Conservation (phyloP, 2,113 vertebrate genomes). For the Nothoprocta perdicaria region DNA sequence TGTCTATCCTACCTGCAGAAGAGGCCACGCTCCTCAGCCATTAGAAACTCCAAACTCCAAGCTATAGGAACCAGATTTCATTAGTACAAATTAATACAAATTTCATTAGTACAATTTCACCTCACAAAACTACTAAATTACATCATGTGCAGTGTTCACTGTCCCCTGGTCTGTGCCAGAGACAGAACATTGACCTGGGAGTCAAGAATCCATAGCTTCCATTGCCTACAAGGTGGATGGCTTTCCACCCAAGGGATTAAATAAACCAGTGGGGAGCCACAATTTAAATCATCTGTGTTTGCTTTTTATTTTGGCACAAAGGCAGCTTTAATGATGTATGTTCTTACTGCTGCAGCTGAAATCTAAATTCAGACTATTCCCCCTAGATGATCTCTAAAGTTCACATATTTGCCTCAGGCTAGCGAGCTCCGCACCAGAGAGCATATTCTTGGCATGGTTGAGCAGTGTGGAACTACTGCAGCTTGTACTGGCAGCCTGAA, state of each 20-base stretch:
- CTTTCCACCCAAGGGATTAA: conserved; percentile 66
- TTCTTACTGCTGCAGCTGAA: background rate
- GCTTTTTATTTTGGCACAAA: conserved; percentile 53
- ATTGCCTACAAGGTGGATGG: conserved; percentile 48
- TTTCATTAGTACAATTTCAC: background rate
- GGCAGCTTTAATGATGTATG: conserved; percentile 61
- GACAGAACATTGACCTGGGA: background rate
- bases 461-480: conserved; percentile 25
- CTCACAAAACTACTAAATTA: background rate
- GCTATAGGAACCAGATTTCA: background rate
- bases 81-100: background rate
- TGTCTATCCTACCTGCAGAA: background rate
- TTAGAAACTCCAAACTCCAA: background rate
- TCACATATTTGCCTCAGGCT: conserved; percentile 60
- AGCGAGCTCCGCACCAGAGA: background rate
- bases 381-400: conserved; percentile 47
- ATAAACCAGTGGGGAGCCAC: background rate
- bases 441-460: background rate
- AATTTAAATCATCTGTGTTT: conserved; percentile 66
- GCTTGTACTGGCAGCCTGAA: conserved; percentile 55
- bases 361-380: conserved; percentile 59
- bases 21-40: background rate
- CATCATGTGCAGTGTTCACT: background rate
- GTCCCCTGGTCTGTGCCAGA: background rate
- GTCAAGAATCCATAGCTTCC: conserved; percentile 35